A percentile compares a stretch with the other conserved stretches of the same genome.
phyloP scores from a whole-genome alignment of 2,888 invertebrate genomes.

The Drosophila melanosoma region DNA sequence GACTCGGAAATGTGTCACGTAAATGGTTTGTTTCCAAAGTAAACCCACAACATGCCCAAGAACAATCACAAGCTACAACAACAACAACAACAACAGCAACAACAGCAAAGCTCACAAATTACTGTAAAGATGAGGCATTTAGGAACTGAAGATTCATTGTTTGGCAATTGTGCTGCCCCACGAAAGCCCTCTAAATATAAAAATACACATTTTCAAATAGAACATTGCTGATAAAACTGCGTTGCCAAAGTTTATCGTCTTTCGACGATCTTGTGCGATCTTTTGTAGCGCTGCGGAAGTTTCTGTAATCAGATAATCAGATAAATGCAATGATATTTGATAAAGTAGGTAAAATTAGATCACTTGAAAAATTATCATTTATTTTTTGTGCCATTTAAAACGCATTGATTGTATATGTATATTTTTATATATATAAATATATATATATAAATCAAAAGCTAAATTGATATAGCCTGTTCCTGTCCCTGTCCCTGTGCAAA shows the following conservation, averaged over 20 bases:
- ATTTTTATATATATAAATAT: background rate
- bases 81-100: background rate
- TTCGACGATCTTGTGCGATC: conserved; percentile 13
- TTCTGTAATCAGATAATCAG: conserved; percentile 14
- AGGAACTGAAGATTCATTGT: conserved; percentile 41
- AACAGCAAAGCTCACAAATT: conserved; percentile 60
- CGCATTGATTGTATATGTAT: background rate
- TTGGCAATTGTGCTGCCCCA: conserved; percentile 28
- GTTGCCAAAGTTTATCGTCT: conserved; percentile 27
- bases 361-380: background rate
- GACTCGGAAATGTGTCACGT: conserved; percentile 70
- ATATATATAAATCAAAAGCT: background rate
- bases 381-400: background rate
- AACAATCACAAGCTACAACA: conserved; percentile 41
- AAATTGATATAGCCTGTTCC: background rate
- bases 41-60: conserved; percentile 66
- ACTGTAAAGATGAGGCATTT: conserved; percentile 33
- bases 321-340: conserved; percentile 13
- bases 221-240: background rate
- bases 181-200: conserved; percentile 27
- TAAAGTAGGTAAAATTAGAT: background rate
- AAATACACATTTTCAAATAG: conserved; percentile 3
- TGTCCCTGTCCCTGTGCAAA: background rate
- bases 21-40: conserved; percentile 67
- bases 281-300: conserved; percentile 28